Percentiles rank a stretch among this genome's conserved stretches.
Evolutionary conservation across 2,113 vertebrate genomes (phyloP).

Genomic region (Oxyura jamaicensis): DNA sequence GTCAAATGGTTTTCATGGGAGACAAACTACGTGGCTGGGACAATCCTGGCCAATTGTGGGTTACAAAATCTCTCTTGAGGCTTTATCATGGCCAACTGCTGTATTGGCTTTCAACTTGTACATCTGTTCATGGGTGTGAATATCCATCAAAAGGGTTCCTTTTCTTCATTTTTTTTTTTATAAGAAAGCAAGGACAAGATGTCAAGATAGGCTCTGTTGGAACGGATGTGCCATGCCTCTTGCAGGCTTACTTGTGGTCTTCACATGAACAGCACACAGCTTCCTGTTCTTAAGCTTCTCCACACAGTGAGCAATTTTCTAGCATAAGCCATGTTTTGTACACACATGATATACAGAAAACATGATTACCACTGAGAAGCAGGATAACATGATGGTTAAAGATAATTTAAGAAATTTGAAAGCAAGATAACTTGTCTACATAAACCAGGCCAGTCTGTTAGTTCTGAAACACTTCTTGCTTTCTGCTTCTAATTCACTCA

Average conservation of each 20-base stretch:
- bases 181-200: background rate
- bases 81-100: background rate
- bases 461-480: background rate
- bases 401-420: background rate
- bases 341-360: background rate
- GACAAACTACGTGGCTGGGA: background rate
- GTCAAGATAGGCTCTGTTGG: background rate
- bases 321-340: background rate
- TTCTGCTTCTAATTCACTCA: background rate
- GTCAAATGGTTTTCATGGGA: background rate
- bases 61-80: background rate
- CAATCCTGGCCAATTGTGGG: slow-evolving; percentile 4
- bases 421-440: background rate
- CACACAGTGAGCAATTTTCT: background rate
- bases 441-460: background rate
- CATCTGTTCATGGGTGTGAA: slow-evolving; percentile 55
- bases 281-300: background rate
- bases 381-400: background rate
- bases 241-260: accelerated
- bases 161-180: background rate
- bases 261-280: background rate
- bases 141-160: background rate
- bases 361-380: background rate
- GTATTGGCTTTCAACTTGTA: background rate
- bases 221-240: background rate